phyloP scores from a whole-genome alignment of 2,888 invertebrate species.

The Dione juno region DNA sequence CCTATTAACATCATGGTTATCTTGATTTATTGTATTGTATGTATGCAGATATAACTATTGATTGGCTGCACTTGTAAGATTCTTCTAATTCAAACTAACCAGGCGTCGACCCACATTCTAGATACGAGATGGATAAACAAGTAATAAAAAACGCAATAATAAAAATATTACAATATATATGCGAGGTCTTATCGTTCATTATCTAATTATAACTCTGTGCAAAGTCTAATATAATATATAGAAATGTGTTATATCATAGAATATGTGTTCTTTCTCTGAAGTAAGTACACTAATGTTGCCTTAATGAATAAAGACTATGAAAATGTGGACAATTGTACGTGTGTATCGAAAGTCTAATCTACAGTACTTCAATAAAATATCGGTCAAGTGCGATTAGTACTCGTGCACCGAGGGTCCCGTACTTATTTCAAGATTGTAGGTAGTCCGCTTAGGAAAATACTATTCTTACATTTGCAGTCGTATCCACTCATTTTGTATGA shows the following conservation, averaged over 20 bases:
- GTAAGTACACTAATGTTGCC: not conserved
- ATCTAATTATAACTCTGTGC: slow-evolving; percentile 19
- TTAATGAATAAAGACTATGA: too few relatives aligned
- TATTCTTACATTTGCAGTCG: too few relatives aligned
- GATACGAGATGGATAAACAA: slow-evolving; percentile 1
- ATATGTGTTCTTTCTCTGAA: not conserved
- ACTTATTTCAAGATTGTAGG: too few relatives aligned
- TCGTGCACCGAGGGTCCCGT: too few relatives aligned
- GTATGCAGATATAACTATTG: slow-evolving; percentile 1
- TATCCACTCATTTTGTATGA: too few relatives aligned
- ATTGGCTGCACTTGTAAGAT: slow-evolving; percentile 21
- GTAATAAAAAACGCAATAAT: slow-evolving; percentile 10
- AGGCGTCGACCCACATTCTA: slow-evolving; percentile 1
- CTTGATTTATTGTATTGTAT: slow-evolving; percentile 28
- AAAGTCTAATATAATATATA: too few relatives aligned
- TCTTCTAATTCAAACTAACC: slow-evolving; percentile 21
- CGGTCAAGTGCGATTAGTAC: too few relatives aligned
- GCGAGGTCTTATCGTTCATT: not conserved
- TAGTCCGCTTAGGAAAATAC: too few relatives aligned
- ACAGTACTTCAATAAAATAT: too few relatives aligned
- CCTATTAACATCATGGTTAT: slow-evolving; percentile 26
- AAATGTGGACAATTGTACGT: too few relatives aligned
- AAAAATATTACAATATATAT: not conserved
- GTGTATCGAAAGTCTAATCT: too few relatives aligned
- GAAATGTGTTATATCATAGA: too few relatives aligned